Base-by-base conservation (phyloP, 2,888 invertebrate species). In the Thyatira batis region DNA sequence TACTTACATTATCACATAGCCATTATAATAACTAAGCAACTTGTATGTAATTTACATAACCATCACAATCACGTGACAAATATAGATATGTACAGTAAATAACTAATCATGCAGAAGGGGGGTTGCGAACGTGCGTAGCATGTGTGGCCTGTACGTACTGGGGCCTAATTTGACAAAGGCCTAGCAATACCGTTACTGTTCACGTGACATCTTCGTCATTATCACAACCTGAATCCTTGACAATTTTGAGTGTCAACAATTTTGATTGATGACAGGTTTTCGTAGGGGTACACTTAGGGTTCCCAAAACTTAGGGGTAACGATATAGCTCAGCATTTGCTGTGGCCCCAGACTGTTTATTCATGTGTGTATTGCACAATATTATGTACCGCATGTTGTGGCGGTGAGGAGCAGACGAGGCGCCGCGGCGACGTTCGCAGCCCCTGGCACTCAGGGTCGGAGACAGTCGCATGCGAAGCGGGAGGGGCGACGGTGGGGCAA, bases 401-500 rank as follows among this genome's bases (percentile, higher is more conserved):
- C 83, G 81, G 84, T 78, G 81, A 62, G 64, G 73, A 78, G 83
- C 82, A 77, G 82, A 70, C 65, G 79, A 74, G 79, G 71, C 77
- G 70, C 68, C 77, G 67, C 81, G 85, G 77, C 80, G 87, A 84
- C 89, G 91, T 90, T 91, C 91, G 91, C 91, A 90, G 88, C 91
- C 91, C 91, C 90, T 80, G 83, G 84, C 84, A 83, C 85, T 88
- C 86, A 78, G 90, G 89, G 90, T 89, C 87, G 92, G 91, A 92
- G 89, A 83, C 92, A 89, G 89, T 89, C 89, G 85, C 91, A 90
- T 92, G 92, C 90, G 92, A 90, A 91, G 91, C 91, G 79, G 92
- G 92, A 91, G 85, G 89, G 92, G 90, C 89, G 92, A 89, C 89
- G 92, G 92, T 89, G 91, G 89, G 89, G 90, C 91, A 89, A 91